phyloP scores from a whole-genome alignment of 2,888 invertebrate species.

The Sarcophaga caerulescens region DNA sequence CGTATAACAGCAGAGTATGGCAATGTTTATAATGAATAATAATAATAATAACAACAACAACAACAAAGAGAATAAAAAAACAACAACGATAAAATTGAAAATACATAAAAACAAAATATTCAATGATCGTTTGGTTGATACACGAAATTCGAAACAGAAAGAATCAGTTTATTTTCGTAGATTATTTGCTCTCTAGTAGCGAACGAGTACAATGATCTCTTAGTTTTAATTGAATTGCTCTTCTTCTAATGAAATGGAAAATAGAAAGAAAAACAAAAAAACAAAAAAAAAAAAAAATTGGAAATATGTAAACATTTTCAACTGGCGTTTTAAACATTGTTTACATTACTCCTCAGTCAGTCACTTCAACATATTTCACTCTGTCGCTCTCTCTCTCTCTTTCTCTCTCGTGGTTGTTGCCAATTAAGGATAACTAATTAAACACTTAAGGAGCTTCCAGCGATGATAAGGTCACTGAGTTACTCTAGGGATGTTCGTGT shows the following conservation, averaged over 20 bases:
- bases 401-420: not conserved
- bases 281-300: not conserved
- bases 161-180: too few species aligned
- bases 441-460: not conserved
- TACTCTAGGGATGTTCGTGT: not conserved
- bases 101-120: conserved; percentile 18
- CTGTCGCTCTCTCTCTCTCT: not conserved
- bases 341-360: conserved; percentile 12
- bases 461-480: conserved; percentile 8
- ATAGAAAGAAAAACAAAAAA: not conserved
- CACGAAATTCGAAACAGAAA: too few species aligned
- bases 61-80: conserved; percentile 26
- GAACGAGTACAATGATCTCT: conserved; percentile 55
- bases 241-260: not conserved
- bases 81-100: conserved; percentile 1
- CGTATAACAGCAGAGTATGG: conserved; percentile 29
- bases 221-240: not conserved
- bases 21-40: conserved; percentile 5
- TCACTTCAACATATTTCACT: too few species aligned
- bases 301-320: not conserved
- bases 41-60: not conserved
- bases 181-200: not conserved
- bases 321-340: not conserved
- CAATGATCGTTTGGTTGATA: not conserved
- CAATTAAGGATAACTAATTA: conserved; percentile 25